These are phyloP conservation scores for Adelphocoris suturalis DNA, from an alignment of 2,888 invertebrate genomes.

Conservation along the genomic window DNA sequence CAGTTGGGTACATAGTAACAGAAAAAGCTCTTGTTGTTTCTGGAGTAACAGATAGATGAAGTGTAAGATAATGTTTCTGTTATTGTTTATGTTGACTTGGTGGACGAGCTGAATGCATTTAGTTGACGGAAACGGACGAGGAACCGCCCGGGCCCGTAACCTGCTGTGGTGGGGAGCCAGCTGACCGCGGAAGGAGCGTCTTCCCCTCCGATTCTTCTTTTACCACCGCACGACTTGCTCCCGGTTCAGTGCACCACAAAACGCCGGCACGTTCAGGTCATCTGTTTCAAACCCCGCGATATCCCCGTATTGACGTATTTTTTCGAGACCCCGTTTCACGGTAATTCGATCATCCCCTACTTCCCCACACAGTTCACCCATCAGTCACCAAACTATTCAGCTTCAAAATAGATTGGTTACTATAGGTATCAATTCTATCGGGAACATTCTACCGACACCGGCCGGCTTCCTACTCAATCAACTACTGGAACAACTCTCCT, in stretches of 20 bases:
- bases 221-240: background rate
- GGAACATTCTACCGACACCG: background rate
- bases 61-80: too few species aligned
- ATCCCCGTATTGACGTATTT: background rate
- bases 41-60: too few species aligned
- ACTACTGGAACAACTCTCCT: too few species aligned
- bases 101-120: too few species aligned
- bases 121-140: too few species aligned
- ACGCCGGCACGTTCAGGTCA: background rate
- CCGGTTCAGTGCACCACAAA: conserved; percentile 51
- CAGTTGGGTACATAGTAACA: too few species aligned
- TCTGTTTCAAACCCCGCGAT: background rate
- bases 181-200: conserved; percentile 28
- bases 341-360: background rate
- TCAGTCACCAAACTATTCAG: background rate
- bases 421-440: background rate
- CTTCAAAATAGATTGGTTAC: background rate
- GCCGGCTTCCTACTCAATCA: background rate
- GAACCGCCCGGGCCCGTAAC: background rate
- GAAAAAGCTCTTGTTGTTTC: too few species aligned
- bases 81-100: too few species aligned
- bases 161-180: background rate
- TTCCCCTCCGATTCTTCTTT: conserved; percentile 14
- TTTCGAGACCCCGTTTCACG: background rate
- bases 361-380: background rate